A percentile compares a stretch with the other conserved stretches of the same genome.
These are phyloP conservation scores for Rissa tridactyla DNA, from an alignment of 2,113 vertebrate species.

Conservation along the genomic window DNA sequence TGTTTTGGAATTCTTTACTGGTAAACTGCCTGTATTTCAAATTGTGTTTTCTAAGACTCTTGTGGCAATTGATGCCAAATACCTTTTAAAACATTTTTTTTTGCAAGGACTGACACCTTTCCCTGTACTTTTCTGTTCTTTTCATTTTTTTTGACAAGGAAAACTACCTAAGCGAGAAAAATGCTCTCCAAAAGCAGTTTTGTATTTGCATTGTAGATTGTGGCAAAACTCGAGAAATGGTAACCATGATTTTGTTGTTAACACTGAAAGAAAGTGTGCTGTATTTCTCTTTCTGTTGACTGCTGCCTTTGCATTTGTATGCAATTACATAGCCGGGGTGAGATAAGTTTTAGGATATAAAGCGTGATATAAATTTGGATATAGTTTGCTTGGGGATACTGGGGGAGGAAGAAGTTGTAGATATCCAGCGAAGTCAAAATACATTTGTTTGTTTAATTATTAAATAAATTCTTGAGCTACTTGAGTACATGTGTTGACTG, in stretches of 20 bases:
- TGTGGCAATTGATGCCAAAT: neutral
- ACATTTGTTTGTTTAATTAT: neutral
- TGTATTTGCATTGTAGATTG: neutral
- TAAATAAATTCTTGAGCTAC: neutral
- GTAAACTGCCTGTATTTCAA: conserved; percentile 1
- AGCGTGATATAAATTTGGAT: accelerated
- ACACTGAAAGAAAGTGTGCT: neutral
- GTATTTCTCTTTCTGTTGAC: neutral
- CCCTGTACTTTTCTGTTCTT: accelerated
- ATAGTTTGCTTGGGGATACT: neutral
- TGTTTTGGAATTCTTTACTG: neutral
- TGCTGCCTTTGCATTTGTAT: neutral
- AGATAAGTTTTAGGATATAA: neutral
- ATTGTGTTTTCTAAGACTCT: neutral
- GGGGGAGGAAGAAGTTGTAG: neutral
- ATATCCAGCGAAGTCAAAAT: neutral
- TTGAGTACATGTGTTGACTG: neutral
- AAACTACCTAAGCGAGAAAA: neutral
- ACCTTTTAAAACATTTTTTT: neutral
- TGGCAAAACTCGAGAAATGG: neutral
- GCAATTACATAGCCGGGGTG: neutral
- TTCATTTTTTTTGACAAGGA: neutral
- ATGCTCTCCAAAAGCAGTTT: neutral
- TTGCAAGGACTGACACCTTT: neutral
- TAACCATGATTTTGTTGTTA: neutral